Conservation (phyloP, 2,113 vertebrate genomes). For the Psammodynastes pulverulentus region DNA sequence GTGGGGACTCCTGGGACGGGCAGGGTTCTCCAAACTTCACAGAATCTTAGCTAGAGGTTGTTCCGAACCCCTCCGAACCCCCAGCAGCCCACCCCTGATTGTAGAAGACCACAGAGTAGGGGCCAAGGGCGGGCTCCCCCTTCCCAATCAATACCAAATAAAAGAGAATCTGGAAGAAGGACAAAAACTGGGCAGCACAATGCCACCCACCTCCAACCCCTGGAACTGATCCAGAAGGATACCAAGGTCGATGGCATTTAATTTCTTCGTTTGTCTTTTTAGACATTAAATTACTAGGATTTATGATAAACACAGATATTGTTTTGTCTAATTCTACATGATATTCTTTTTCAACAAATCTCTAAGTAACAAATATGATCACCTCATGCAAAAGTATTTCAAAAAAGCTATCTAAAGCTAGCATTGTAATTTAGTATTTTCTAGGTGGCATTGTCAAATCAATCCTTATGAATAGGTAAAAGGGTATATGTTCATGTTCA, state of each 20-base stretch:
- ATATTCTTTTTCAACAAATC: background rate
- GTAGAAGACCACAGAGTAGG: background rate
- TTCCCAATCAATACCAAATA: too few relatives aligned
- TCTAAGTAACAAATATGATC: background rate
- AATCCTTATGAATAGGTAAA: background rate
- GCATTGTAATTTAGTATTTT: constrained; percentile 1
- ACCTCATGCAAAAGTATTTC: background rate
- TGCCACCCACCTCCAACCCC: too few relatives aligned
- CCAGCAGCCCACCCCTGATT: too few relatives aligned
- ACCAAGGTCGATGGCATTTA: too few relatives aligned
- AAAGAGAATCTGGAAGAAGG: too few relatives aligned
- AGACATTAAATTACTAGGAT: background rate
- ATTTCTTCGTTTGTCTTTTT: background rate
- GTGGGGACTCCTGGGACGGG: too few relatives aligned
- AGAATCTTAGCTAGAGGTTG: too few relatives aligned
- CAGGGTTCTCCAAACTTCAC: too few relatives aligned
- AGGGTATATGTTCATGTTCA: too few relatives aligned
- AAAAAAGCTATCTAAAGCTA: background rate
- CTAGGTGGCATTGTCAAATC: background rate
- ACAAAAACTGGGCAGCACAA: too few relatives aligned
- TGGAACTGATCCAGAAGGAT: too few relatives aligned
- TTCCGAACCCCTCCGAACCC: too few relatives aligned
- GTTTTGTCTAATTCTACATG: background rate
- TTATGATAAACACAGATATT: background rate
- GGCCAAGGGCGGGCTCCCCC: background rate